Conservation (phyloP, 2,113 vertebrate species). For the Pantherophis guttatus region DNA sequence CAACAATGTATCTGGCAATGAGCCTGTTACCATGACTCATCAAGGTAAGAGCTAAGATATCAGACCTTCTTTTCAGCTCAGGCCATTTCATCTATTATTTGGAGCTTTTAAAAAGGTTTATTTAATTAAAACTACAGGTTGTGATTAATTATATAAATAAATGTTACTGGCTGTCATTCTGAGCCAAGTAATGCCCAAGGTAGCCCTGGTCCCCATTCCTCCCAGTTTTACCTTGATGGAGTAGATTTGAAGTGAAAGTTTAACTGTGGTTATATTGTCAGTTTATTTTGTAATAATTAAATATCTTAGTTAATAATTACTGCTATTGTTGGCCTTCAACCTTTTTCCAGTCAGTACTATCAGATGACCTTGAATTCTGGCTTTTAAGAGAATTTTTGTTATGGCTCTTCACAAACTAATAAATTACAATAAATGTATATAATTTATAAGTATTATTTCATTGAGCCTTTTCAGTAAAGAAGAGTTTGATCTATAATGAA, state of each 20-base stretch:
- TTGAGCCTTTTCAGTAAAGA: not conserved
- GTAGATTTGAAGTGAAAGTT: not conserved
- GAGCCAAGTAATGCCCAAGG: not conserved
- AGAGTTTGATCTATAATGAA: not conserved
- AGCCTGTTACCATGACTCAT: constrained; percentile 94
- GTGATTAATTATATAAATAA: not conserved
- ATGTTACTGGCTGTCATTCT: not conserved
- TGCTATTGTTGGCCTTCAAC: not conserved
- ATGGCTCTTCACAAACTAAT: not conserved
- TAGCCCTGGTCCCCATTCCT: not conserved
- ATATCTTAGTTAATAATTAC: not conserved
- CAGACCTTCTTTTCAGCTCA: not conserved
- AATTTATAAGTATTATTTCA: not conserved
- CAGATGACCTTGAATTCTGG: not conserved
- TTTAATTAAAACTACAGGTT: constrained; percentile 4
- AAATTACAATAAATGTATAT: not conserved
- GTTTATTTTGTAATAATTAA: not conserved
- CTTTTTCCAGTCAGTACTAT: not conserved
- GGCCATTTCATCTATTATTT: not conserved
- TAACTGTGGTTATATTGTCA: not conserved
- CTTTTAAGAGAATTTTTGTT: not conserved
- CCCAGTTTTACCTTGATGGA: not conserved
- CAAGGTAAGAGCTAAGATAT: constrained; percentile 78
- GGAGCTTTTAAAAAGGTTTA: not conserved
- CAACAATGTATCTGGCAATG: constrained; percentile 89